Percentiles rank a stretch among this genome's conserved stretches.
Evolutionary conservation across 2,797 vertebrate genomes (phyloP).

Genomic region (Falco rusticolus): DNA sequence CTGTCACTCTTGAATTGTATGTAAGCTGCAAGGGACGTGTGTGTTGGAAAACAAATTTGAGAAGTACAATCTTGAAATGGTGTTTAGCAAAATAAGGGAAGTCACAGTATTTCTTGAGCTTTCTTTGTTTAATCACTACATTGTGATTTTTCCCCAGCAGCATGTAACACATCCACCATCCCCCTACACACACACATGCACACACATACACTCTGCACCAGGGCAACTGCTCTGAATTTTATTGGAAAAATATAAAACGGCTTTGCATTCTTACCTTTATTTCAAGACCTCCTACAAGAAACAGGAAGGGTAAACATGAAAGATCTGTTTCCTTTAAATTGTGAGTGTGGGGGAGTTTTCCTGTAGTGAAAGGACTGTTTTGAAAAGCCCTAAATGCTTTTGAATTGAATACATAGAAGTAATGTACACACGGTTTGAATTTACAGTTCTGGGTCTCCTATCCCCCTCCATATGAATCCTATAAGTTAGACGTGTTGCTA

Average conservation of each 20-base stretch:
- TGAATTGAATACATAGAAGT: conserved; percentile 70
- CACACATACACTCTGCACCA: background rate
- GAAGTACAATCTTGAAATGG: background rate
- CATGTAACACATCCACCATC: background rate
- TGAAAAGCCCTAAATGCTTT: conserved; percentile 73
- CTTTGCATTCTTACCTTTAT: conserved; percentile 73
- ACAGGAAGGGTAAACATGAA: conserved; percentile 75
- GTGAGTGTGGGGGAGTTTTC: conserved; percentile 46
- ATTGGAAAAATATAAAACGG: conserved; percentile 66
- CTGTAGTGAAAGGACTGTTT: conserved; percentile 65
- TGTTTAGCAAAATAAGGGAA: background rate
- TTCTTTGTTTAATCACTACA: conserved; percentile 15
- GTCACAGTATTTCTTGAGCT: background rate
- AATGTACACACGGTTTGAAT: conserved; percentile 80
- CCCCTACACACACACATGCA: background rate
- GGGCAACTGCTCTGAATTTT: conserved; percentile 57
- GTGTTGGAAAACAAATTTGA: background rate
- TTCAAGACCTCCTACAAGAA: conserved; percentile 75
- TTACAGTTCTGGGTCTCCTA: conserved; percentile 74
- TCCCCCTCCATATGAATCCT: conserved; percentile 74
- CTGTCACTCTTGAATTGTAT: background rate
- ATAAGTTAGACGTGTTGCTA: conserved; percentile 78
- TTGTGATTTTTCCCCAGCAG: background rate
- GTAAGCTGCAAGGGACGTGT: fast-evolving
- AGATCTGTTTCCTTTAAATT: conserved; percentile 74